Evolutionary conservation across 2,797 vertebrate genomes (phyloP), one percentile per base, ranked within the genome.

Genomic region (Thamnophis elegans): DNA sequence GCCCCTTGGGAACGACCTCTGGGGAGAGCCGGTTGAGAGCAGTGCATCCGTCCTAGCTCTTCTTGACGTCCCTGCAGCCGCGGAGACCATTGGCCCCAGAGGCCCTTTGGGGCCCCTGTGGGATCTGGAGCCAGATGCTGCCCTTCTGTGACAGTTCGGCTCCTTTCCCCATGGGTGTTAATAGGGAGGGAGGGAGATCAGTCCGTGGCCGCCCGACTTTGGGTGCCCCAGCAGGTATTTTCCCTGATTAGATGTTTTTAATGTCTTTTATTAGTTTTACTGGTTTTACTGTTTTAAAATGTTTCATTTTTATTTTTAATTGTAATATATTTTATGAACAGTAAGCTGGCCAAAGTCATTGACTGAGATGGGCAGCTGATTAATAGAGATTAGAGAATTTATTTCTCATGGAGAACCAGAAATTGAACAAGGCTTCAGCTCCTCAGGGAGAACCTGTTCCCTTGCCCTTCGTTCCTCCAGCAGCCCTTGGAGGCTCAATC

Each of bases 141-240:
- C 11, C 1, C 1, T 28, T 1, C 26, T 13, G 4, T 11, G 1
- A 26, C 1, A 11, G 60, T 62, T 12, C 4, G 11, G 1, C 60
- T 65, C 26, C 60, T 65, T 62, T 65, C 26, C 60, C 11, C n/a
- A 65, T 22, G 0, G 58, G 58, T 12, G 60, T 65, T 65, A 65
- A 65, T 5, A n/a, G 60, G 60, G 11, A 28, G 12, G 11, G 12
- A 28, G 26, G 0, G 28, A 65, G 3, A 1, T 26, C 60, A 65
- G 60, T 13, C 60, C 60, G n/a, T 28, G 26, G 26, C 28, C 8
- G 11, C 26, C 60, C 26, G 4, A 5, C 58, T 65, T 28, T 13
- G 60, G 60, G 28, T 65, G 60, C 60, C 60, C n/a, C n/a, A n/a
- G 0, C 28, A 65, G 28, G 28, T n/a, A n/a, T 26, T 65, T 13